Percentiles rank a stretch among this genome's conserved stretches.
phyloP scores from a whole-genome alignment of 2,888 invertebrate genomes.

The Aricia artaxerxes region DNA sequence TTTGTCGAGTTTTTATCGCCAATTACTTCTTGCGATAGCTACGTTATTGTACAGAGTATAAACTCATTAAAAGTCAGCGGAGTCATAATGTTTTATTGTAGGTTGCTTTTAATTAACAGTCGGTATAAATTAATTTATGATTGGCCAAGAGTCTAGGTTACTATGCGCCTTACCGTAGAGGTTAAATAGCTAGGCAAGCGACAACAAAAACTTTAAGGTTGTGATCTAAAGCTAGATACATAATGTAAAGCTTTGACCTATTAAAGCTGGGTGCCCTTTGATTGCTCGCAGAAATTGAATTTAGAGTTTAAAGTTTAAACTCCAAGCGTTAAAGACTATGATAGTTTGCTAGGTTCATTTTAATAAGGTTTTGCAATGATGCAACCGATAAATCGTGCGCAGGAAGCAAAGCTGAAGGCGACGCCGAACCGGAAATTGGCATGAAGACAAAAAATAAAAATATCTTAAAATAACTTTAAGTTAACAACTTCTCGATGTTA shows the following conservation, averaged over 20 bases:
- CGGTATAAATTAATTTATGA: neutral
- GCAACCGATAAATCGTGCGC: neutral
- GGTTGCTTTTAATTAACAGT: neutral
- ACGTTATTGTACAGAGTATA: conserved; percentile 3
- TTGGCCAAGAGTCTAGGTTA: neutral
- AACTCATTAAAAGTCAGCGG: neutral
- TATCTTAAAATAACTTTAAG: neutral
- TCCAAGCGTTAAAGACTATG: neutral
- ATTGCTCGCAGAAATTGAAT: neutral
- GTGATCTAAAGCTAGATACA: neutral
- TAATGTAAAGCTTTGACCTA: conserved; percentile 16
- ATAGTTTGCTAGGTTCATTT: neutral
- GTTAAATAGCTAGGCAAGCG: neutral
- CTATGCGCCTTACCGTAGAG: neutral
- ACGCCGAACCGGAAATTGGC: neutral
- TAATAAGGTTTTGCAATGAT: neutral
- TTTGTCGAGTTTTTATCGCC: neutral
- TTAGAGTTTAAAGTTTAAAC: neutral
- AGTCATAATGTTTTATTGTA: conserved; percentile 13
- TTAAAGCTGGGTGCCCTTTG: neutral
- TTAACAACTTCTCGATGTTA: neutral
- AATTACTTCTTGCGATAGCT: neutral
- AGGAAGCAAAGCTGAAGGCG: conserved; percentile 7
- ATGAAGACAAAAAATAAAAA: neutral
- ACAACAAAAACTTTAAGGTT: neutral